Evolutionary conservation across 2,888 invertebrate genomes (phyloP).

Genomic region (Drosophila macrospina): DNA sequence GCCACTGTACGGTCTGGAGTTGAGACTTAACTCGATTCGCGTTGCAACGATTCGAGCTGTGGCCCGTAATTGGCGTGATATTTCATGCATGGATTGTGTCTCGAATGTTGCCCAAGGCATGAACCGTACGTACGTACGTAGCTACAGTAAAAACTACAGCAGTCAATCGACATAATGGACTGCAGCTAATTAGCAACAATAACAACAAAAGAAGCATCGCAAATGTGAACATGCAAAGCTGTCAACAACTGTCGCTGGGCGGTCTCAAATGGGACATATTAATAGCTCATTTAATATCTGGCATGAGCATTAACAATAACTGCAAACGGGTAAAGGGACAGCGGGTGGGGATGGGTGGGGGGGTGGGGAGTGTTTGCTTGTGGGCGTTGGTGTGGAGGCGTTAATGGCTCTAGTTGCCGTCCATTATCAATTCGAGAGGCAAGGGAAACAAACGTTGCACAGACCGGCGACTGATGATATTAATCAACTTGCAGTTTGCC

Average conservation of each 20-base stretch:
- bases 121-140: neutral
- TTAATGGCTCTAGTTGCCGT: slow-evolving; percentile 20
- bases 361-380: too few species aligned
- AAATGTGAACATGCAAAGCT: slow-evolving; percentile 29
- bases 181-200: slow-evolving; percentile 61
- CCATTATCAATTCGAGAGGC: slow-evolving; percentile 25
- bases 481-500: slow-evolving; percentile 55
- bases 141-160: slow-evolving; percentile 27
- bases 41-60: slow-evolving; percentile 20
- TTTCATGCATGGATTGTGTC: slow-evolving; percentile 66
- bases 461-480: slow-evolving; percentile 58
- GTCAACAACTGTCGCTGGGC: slow-evolving; percentile 35
- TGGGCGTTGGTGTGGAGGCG: neutral
- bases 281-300: slow-evolving; percentile 17
- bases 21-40: slow-evolving; percentile 9
- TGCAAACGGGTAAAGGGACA: neutral
- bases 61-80: slow-evolving; percentile 71
- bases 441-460: slow-evolving; percentile 21
- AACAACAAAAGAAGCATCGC: slow-evolving; percentile 21
- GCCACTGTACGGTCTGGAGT: slow-evolving; percentile 50
- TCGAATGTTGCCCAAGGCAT: slow-evolving; percentile 46
- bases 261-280: slow-evolving; percentile 30
- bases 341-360: neutral
- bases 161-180: slow-evolving; percentile 41
- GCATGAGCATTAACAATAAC: slow-evolving; percentile 20